Conservation (phyloP, 2,113 vertebrate genomes). For the Heliornis fulica region DNA sequence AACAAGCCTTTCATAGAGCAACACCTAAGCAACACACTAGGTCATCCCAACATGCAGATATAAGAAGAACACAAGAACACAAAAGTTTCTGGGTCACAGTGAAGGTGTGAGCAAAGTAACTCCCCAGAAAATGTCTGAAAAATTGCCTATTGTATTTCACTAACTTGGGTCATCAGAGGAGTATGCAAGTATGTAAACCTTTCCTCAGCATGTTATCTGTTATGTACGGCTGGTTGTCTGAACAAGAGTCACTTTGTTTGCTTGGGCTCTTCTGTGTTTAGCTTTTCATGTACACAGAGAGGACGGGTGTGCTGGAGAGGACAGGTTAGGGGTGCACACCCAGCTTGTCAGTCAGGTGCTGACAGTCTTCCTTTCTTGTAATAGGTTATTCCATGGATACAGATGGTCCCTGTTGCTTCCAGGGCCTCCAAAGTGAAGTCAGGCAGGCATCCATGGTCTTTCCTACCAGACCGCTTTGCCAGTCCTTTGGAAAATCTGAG, state of each 20-base stretch:
- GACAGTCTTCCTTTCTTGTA: not conserved
- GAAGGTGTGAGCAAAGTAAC: not conserved
- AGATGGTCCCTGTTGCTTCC: not conserved
- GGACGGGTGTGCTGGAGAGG: not conserved
- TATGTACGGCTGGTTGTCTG: not conserved
- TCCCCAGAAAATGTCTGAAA: not conserved
- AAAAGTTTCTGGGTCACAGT: not conserved
- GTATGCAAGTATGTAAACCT: not conserved
- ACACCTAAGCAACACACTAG: not conserved
- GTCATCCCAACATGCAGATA: not conserved
- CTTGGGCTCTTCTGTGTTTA: not conserved
- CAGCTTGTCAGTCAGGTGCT: not conserved
- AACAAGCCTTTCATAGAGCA: not conserved
- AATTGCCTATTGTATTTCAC: not conserved
- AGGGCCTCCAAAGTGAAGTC: not conserved
- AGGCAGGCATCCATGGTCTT: accelerated
- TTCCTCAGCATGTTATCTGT: not conserved
- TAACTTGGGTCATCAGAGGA: not conserved
- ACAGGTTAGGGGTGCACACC: not conserved
- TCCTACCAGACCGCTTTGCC: not conserved
- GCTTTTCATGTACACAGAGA: not conserved
- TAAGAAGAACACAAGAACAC: accelerated
- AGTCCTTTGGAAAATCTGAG: not conserved
- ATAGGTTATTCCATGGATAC: not conserved
- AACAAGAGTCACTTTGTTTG: not conserved